Evolutionary conservation across 2,113 vertebrate species (phyloP).

Genomic region (Catagonus wagneri): DNA sequence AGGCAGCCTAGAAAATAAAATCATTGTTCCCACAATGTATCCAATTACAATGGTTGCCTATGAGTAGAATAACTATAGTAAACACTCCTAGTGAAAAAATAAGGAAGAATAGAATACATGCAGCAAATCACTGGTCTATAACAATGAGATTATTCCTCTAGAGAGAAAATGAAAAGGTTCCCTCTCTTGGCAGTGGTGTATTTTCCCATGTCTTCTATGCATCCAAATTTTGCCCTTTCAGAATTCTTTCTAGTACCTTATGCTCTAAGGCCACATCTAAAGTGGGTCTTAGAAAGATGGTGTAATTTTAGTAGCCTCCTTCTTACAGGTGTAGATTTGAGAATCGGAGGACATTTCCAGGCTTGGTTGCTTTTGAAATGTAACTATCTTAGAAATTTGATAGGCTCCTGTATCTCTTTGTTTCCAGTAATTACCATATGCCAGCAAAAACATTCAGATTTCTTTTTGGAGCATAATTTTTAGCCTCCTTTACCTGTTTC

Average conservation of each 20-base stretch:
- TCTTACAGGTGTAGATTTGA: background rate
- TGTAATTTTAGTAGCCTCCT: conserved; percentile 24
- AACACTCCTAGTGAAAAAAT: background rate
- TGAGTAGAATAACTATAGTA: background rate
- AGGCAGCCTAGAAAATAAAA: background rate
- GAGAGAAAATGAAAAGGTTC: background rate
- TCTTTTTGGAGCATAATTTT: background rate
- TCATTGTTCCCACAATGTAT: background rate
- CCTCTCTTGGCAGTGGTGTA: background rate
- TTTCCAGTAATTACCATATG: background rate
- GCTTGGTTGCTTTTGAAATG: background rate
- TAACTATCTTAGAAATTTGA: background rate
- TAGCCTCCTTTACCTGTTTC: conserved; percentile 9
- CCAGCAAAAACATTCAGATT: background rate
- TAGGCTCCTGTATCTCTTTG: background rate
- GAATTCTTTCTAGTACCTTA: background rate
- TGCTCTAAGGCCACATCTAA: background rate
- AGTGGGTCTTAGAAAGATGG: background rate
- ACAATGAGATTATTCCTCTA: background rate
- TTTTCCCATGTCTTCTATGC: background rate
- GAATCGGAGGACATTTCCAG: background rate
- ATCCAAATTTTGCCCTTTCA: background rate
- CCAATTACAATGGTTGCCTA: background rate
- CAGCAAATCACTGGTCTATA: background rate
- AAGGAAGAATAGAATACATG: background rate